Evolutionary conservation across 2,888 invertebrate species (phyloP), one percentile per base, ranked within the genome.

Genomic region (Neoitamus cyanurus): DNA sequence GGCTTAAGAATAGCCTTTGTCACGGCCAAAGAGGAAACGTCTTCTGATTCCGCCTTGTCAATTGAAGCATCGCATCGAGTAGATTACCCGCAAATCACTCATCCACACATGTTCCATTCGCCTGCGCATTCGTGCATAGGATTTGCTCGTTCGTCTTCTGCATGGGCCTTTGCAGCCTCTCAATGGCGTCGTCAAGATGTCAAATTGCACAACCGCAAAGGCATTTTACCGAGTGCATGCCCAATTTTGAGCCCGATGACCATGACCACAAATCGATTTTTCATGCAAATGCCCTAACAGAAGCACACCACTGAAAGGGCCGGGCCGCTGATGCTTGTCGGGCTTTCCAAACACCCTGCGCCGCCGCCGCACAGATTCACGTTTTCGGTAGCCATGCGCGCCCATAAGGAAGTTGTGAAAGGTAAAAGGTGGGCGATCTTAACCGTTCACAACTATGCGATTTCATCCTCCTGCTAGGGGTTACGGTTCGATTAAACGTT

Each of bases 191-290:
- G 20, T 58, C 58, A 58, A 58, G 58, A 58, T 58, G 58, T 58
- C 58, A 58, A 58, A 58, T 58, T 58, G 58, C 58, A 20, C 58
- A 58, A 58, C 58, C 58, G 58, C 58, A 58, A 9, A 9, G 58
- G 58, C 20, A 58, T 58, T 58, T 58, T 20, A 15, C 58, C 11
- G 58, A 58, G 58, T 20, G 58, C 58, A 58, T 58, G 58, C 58
- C 58, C 58, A 58, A 58, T 58, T 58, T 58, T 58, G 11, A 58
- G 25, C 7, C 30, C 11, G 25, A 75, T 75, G 75, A 75, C 75
- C 37, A 75, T 75, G 75, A 75, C 75, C 75, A 75, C 37, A 75
- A 75, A 75, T 75, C 20, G 75, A 25, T 75, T 75, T 75, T 36
- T 37, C 42, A 75, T 75, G 75, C 28, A 37, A 75, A 75, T 75